Conservation (phyloP, 2,113 vertebrate genomes). For the Tiliqua scincoides region DNA sequence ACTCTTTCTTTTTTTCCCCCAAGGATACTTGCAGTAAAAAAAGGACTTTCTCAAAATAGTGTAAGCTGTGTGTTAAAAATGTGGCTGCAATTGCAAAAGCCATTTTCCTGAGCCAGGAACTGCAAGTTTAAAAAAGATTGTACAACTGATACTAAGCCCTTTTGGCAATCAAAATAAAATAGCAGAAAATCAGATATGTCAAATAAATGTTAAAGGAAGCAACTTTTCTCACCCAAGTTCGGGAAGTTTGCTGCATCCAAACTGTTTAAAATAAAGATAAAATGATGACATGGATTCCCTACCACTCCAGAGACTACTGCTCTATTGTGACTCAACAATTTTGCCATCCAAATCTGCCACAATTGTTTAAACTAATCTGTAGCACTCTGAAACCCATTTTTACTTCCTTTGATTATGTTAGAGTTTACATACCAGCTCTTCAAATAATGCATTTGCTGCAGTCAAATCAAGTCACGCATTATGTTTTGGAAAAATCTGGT, state of each 20-base stretch:
- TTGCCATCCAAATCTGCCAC: slow-evolving; percentile 21
- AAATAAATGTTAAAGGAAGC: slow-evolving; percentile 59
- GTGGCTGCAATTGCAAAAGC: slow-evolving; percentile 73
- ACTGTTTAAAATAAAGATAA: slow-evolving; percentile 20
- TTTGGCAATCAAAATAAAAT: slow-evolving; percentile 72
- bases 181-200: slow-evolving; percentile 52
- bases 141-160: slow-evolving; percentile 78
- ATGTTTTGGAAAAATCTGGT: slow-evolving; percentile 58
- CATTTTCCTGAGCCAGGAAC: slow-evolving; percentile 82
- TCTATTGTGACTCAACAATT: slow-evolving; percentile 31
- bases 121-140: slow-evolving; percentile 73
- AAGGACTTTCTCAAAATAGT: slow-evolving; percentile 52
- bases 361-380: slow-evolving; percentile 40
- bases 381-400: slow-evolving; percentile 65
- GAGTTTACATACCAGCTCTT: slow-evolving; percentile 33
- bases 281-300: slow-evolving; percentile 36
- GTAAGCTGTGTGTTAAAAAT: slow-evolving; percentile 67
- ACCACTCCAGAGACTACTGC: slow-evolving; percentile 38
- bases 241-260: slow-evolving; percentile 59
- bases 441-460: slow-evolving; percentile 45
- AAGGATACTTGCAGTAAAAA: slow-evolving; percentile 66
- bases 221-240: slow-evolving; percentile 41
- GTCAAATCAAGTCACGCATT: slow-evolving; percentile 56
- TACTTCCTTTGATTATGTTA: slow-evolving; percentile 51
- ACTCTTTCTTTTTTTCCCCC: slow-evolving; percentile 61